Evolutionary conservation across 2,888 invertebrate genomes (phyloP), one percentile per base, ranked within the genome.

Genomic region (Slavum lentiscoides): DNA sequence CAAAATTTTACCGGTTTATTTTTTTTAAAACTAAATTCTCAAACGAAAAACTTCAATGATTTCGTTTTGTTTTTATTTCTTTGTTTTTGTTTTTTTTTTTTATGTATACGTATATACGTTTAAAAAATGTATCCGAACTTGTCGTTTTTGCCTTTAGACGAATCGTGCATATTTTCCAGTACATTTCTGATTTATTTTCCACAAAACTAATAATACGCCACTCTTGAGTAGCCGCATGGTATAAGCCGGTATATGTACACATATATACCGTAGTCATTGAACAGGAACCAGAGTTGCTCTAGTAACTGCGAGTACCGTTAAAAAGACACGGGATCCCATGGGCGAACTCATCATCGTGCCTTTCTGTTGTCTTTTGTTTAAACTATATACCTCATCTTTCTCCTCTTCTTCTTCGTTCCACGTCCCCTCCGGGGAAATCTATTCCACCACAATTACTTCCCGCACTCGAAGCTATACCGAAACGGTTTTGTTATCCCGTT

Each of bases 371-470:
- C 75, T 68, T 76, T 67, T 76, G 75, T 76, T 68, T 76, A 68
- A 76, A 49, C 30, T 30, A 15, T 21, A n/a, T n/a, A n/a, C n/a
- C 59, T 68, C 49, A n/a, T 59, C 67, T 49, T 59, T 68, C 67
- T 59, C 9, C 43, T 43, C 43, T 75, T 58, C 39, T 59, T 9
- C 43, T 39, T 15, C 58, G 19, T 58, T 15, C 75, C 58, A 2
- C 30, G 30, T 30, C 30, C 4, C 4, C 30, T 30, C 75, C 59
- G 43, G 59, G 75, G 75, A 68, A 76, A 76, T 68, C 43, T 68
- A 59, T 76, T 76, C 67, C 23, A 59, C 67, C 68, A 59, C 75
- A 68, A 68, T 76, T 76, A 76, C 67, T 68, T 68, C 75, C 4
- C 30, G 30, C 68, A 76, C 75, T 76, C 49, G 59, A 59, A 13